Conservation (phyloP, 2,888 invertebrate species). For the Hemithea aestivaria region DNA sequence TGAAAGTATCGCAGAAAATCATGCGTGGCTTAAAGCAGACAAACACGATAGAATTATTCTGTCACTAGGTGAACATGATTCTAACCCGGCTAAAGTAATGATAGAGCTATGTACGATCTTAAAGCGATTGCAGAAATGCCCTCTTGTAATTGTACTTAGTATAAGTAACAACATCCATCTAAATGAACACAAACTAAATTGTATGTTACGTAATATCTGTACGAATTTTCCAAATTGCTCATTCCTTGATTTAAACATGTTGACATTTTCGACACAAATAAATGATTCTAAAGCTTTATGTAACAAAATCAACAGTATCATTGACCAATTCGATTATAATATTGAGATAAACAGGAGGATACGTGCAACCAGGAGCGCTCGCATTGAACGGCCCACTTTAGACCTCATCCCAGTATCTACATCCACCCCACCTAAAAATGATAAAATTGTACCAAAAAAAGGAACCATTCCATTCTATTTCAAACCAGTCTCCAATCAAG, state of each 20-base stretch:
- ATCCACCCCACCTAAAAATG: no score
- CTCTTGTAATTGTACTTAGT: constrained; percentile 1
- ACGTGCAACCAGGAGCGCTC: no score
- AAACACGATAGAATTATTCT: constrained; percentile 1
- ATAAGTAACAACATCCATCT: constrained; percentile 3
- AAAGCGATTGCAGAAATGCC: not conserved
- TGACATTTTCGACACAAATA: not conserved
- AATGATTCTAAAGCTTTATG: not conserved
- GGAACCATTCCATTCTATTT: not conserved
- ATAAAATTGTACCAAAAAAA: not conserved
- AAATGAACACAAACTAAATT: constrained; percentile 8
- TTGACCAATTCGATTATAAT: no score
- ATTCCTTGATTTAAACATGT: constrained; percentile 2
- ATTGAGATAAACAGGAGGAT: no score
- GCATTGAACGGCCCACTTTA: no score
- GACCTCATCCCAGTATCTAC: no score
- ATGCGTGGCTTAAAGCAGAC: no score
- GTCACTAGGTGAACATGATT: constrained; percentile 1
- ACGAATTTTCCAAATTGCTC: constrained; percentile 1
- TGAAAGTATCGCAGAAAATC: no score
- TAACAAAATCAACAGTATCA: not conserved
- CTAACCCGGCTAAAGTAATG: constrained; percentile 1
- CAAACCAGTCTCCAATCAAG: not conserved
- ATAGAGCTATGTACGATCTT: not conserved
- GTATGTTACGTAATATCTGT: constrained; percentile 4